phyloP scores from a whole-genome alignment of 2,888 invertebrate genomes.

The Pyrrhia umbra region DNA sequence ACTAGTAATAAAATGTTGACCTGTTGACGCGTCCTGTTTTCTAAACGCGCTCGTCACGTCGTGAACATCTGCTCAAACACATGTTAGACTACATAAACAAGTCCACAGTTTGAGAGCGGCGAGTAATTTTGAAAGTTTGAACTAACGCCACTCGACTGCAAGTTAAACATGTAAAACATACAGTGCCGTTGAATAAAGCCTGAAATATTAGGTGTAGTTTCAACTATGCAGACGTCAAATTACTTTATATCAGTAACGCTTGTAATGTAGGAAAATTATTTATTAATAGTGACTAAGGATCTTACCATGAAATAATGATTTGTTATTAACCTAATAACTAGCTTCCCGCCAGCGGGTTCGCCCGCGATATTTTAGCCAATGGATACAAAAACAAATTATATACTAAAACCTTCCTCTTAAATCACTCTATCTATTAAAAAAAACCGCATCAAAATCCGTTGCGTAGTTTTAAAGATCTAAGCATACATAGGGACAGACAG shows the following conservation, averaged over 20 bases:
- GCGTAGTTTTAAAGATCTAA: too few relatives aligned
- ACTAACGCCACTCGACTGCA: conserved; percentile 19
- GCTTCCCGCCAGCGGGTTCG: too few relatives aligned
- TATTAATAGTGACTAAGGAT: too few relatives aligned
- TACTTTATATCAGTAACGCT: background rate
- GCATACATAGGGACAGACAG: too few relatives aligned
- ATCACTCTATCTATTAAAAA: too few relatives aligned
- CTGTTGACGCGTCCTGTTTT: conserved; percentile 25
- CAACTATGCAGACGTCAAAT: background rate
- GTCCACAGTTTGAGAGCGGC: conserved; percentile 24
- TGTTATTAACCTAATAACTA: too few relatives aligned
- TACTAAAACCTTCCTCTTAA: too few relatives aligned
- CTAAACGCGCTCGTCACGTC: background rate
- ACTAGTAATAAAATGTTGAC: conserved; percentile 1
- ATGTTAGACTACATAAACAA: conserved; percentile 28
- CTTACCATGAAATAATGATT: too few relatives aligned
- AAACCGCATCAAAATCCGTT: too few relatives aligned
- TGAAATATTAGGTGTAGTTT: background rate
- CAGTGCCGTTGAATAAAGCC: background rate
- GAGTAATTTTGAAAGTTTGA: conserved; percentile 49
- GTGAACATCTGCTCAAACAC: conserved; percentile 37
- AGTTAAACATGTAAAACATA: conserved; percentile 34
- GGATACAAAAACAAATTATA: too few relatives aligned
- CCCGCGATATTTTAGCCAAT: too few relatives aligned
- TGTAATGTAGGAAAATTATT: too few relatives aligned